A percentile compares a stretch with the other conserved stretches of the same genome.
Conservation (phyloP, 2,888 invertebrate genomes). For the Metopia argyrocephala region DNA sequence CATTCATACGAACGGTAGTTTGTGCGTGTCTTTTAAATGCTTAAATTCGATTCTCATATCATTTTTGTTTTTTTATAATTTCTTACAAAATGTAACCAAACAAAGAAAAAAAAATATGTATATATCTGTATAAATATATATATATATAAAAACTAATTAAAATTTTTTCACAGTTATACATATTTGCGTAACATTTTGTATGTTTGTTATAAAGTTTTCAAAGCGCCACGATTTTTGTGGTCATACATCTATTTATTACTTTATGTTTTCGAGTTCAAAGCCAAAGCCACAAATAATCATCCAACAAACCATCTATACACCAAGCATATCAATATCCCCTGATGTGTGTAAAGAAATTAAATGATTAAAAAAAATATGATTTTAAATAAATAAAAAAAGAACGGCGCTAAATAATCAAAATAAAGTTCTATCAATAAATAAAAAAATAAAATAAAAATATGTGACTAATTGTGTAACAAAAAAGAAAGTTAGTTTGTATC, state of each 20-base stretch:
- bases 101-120: background rate
- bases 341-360: background rate
- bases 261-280: slow-evolving; percentile 38
- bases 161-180: too few relatives aligned
- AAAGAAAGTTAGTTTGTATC: too few relatives aligned
- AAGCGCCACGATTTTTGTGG: slow-evolving; percentile 54
- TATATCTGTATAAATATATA: too few relatives aligned
- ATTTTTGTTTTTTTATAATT: background rate
- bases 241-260: slow-evolving; percentile 44
- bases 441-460: slow-evolving; percentile 18
- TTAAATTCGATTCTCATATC: slow-evolving; percentile 17
- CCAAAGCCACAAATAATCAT: slow-evolving; percentile 8
- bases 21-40: slow-evolving; percentile 13
- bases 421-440: background rate
- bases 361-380: background rate
- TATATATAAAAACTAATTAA: too few relatives aligned
- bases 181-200: slow-evolving; percentile 26
- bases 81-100: background rate
- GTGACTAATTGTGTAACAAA: slow-evolving; percentile 15
- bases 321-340: too few relatives aligned
- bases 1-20: slow-evolving; percentile 25
- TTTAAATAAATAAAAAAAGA: background rate
- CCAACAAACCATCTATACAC: too few relatives aligned
- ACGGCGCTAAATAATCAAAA: slow-evolving; percentile 45
- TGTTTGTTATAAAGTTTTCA: slow-evolving; percentile 13